Conservation (phyloP, 2,113 vertebrate species). For the Panurus biarmicus region DNA sequence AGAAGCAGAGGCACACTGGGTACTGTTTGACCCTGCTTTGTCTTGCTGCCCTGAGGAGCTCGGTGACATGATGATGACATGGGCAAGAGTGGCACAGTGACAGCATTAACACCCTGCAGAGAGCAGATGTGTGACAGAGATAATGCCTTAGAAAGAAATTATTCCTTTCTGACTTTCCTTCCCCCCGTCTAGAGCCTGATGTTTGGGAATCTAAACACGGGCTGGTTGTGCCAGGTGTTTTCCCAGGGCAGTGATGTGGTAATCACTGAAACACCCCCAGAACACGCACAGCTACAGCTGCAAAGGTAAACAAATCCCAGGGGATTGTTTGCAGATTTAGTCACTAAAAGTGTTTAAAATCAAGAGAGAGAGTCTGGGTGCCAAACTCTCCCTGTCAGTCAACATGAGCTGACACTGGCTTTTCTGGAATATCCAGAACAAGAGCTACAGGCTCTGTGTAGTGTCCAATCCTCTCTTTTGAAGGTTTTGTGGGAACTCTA, state of each 20-base stretch:
- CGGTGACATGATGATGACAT: fast-evolving
- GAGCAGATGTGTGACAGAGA: too few species aligned
- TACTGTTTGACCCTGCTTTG: too few species aligned
- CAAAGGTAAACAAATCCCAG: neutral
- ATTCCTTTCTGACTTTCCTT: neutral
- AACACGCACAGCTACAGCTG: neutral
- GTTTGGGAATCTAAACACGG: neutral
- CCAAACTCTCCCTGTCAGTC: neutral
- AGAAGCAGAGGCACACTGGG: neutral
- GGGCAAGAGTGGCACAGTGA: neutral
- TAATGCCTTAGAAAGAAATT: neutral
- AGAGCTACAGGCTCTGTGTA: neutral
- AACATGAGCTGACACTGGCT: neutral
- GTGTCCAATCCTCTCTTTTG: neutral
- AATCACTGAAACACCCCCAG: neutral
- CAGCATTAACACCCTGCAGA: too few species aligned
- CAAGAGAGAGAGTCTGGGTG: neutral
- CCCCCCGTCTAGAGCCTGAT: too few species aligned
- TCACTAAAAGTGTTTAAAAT: neutral
- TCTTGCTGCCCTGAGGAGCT: neutral
- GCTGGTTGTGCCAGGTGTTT: neutral
- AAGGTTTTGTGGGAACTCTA: neutral
- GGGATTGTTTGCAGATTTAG: neutral
- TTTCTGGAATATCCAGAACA: neutral
- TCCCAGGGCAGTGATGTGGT: neutral